phyloP scores from a whole-genome alignment of 2,113 vertebrate genomes.

The Athene noctua region DNA sequence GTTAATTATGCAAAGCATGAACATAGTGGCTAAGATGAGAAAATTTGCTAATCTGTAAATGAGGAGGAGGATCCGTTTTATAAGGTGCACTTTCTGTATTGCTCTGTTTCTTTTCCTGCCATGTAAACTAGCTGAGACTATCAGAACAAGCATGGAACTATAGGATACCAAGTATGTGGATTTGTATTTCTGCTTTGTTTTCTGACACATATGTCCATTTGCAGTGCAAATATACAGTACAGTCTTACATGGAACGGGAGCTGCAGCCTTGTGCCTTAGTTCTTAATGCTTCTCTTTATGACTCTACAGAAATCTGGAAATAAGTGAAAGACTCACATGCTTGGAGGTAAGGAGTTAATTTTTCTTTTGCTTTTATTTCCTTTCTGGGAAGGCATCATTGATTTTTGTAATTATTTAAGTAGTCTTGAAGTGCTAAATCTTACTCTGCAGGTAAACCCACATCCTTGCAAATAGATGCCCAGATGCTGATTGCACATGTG shows the following conservation, averaged over 20 bases:
- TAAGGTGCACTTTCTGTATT: background rate
- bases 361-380: background rate
- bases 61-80: background rate
- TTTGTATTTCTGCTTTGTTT: background rate
- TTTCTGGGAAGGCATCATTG: background rate
- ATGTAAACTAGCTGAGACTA: background rate
- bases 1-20: slow-evolving; percentile 1
- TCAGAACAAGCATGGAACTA: fast-evolving
- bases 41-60: slow-evolving; percentile 2
- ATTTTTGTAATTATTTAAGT: background rate
- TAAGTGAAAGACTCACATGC: background rate
- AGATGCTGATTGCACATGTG: background rate
- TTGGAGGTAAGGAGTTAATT: background rate
- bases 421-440: background rate
- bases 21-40: background rate
- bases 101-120: background rate
- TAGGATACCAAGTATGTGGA: background rate
- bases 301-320: background rate
- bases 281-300: background rate
- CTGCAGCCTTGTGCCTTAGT: background rate
- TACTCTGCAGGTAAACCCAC: background rate
- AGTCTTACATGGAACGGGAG: background rate
- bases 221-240: background rate
- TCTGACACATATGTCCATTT: background rate
- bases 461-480: background rate